A percentile compares a stretch with the other conserved stretches of the same genome.
Evolutionary conservation across 1,140 invertebrate genomes (phyloP).

Genomic region (Coelopa frigida): DNA sequence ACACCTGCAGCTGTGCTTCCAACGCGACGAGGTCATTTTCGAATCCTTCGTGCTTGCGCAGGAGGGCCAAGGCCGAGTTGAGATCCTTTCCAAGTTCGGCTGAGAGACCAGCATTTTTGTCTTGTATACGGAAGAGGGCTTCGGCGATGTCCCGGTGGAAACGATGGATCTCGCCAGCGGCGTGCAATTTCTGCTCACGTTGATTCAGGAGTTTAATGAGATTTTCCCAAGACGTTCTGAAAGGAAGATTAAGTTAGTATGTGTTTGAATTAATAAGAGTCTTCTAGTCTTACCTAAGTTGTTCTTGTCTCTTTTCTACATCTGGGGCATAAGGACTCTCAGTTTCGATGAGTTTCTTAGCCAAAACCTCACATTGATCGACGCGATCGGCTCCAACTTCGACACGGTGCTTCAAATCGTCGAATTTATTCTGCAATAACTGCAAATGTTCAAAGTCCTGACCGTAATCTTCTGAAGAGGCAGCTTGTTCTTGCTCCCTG

Average conservation of each 20-base stretch:
- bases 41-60: conserved; percentile 86
- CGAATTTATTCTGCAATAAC: conserved; percentile 87
- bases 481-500: conserved; percentile 82
- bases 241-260: background rate
- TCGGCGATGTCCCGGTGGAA: conserved; percentile 96
- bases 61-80: conserved; percentile 75
- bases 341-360: conserved; percentile 80
- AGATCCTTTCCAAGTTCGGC: conserved; percentile 81
- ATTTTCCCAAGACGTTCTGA: conserved; percentile 67
- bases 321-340: conserved; percentile 84
- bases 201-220: conserved; percentile 79
- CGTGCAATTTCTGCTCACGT: conserved; percentile 76
- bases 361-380: conserved; percentile 84
- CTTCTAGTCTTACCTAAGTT: conserved; percentile 64
- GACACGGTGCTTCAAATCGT: conserved; percentile 87
- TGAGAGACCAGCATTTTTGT: conserved; percentile 76
- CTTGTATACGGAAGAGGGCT: conserved; percentile 80
- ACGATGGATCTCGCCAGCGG: conserved; percentile 91
- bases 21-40: conserved; percentile 92
- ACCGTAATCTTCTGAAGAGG: conserved; percentile 91
- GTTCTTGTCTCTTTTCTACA: conserved; percentile 79
- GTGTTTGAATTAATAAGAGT: background rate
- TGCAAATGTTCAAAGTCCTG: conserved; percentile 94
- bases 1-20: conserved; percentile 83
- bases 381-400: conserved; percentile 88